phyloP scores from a whole-genome alignment of 2,113 vertebrate genomes.

The Motacilla alba region DNA sequence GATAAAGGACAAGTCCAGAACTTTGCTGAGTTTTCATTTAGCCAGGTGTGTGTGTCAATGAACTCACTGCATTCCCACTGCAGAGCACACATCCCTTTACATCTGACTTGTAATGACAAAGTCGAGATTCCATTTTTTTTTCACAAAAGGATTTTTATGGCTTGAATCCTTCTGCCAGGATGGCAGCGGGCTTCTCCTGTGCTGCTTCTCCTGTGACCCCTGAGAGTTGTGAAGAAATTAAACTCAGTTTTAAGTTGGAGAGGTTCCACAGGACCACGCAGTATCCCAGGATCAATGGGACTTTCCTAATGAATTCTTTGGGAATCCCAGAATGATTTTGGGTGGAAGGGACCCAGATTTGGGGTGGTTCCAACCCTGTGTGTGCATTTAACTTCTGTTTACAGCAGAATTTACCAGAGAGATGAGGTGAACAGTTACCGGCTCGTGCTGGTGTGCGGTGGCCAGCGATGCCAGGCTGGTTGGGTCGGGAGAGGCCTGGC shows the following conservation, averaged over 20 bases:
- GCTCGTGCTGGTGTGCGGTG: accelerated
- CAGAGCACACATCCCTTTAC: accelerated
- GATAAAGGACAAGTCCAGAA: neutral
- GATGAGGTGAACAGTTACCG: accelerated
- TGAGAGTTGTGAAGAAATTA: accelerated
- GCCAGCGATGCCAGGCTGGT: too few relatives aligned
- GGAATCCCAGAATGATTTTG: neutral
- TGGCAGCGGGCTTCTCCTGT: too few relatives aligned
- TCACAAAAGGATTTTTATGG: neutral
- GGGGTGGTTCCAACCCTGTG: neutral
- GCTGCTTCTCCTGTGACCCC: accelerated
- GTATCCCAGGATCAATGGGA: neutral
- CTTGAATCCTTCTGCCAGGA: too few relatives aligned
- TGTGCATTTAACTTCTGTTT: too few relatives aligned
- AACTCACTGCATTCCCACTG: accelerated
- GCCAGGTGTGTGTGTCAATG: too few relatives aligned
- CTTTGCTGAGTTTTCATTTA: accelerated
- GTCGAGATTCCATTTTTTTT: accelerated
- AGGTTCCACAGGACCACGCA: accelerated
- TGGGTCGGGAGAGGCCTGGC: accelerated
- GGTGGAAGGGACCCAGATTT: neutral
- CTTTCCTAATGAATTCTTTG: neutral
- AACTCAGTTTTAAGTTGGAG: accelerated
- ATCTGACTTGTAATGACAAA: neutral
- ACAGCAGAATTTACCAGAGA: neutral